Evolutionary conservation across 2,888 invertebrate species (phyloP).

Genomic region (Machimus rusticus): DNA sequence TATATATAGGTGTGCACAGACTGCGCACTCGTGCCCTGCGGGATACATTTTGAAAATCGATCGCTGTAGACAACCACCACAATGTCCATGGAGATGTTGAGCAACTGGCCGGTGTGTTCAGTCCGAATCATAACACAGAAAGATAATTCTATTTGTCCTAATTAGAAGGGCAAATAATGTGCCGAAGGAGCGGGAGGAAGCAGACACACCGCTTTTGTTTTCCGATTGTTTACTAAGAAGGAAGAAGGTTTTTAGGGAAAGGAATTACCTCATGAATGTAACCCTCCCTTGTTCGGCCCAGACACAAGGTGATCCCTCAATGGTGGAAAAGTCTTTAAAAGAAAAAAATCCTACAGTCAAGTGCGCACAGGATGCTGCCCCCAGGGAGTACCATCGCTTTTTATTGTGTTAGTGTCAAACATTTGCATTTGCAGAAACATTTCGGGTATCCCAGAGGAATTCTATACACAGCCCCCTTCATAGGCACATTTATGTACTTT

Average conservation of each 20-base stretch:
- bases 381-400: constrained; percentile 19
- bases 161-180: constrained; percentile 23
- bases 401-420: constrained; percentile 52
- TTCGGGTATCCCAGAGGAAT: constrained; percentile 32
- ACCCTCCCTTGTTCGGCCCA: background rate
- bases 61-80: background rate
- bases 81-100: background rate
- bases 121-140: background rate
- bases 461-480: background rate
- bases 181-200: background rate
- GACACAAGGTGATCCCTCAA: constrained; percentile 11
- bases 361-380: constrained; percentile 37
- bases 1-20: background rate
- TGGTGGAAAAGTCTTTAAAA: background rate
- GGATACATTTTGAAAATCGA: constrained; percentile 33
- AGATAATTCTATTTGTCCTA: constrained; percentile 29
- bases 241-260: background rate
- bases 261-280: constrained; percentile 44
- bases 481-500: background rate
- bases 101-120: background rate
- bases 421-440: constrained; percentile 49
- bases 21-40: constrained; percentile 32
- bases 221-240: constrained; percentile 6
- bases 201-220: background rate
- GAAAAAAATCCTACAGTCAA: constrained; percentile 37